These are phyloP conservation scores for Eilema sororculum DNA, from an alignment of 2,888 invertebrate species.

Conservation along the genomic window DNA sequence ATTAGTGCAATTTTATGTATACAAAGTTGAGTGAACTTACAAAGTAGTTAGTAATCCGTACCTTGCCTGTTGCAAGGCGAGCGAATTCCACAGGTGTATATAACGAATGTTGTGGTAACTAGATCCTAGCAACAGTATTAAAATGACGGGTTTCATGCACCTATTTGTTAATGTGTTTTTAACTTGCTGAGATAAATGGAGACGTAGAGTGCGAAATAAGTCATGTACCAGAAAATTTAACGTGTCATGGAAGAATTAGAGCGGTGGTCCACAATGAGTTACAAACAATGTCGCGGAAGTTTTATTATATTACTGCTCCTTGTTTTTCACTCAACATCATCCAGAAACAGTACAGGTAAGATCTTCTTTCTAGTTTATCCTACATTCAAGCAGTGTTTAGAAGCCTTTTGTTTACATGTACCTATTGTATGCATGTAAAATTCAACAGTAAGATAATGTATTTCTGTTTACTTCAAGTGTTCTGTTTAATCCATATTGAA, in stretches of 20 bases:
- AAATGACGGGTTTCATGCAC: slow-evolving; percentile 43
- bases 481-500: neutral
- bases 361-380: slow-evolving; percentile 4
- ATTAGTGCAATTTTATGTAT: slow-evolving; percentile 50
- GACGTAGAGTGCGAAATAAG: slow-evolving; percentile 41
- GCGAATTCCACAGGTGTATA: slow-evolving; percentile 80
- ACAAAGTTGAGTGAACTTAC: slow-evolving; percentile 84
- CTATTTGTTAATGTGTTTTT: slow-evolving; percentile 26
- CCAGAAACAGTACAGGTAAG: slow-evolving; percentile 75
- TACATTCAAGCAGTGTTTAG: neutral
- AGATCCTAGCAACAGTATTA: slow-evolving; percentile 79
- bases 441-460: neutral
- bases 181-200: slow-evolving; percentile 43
- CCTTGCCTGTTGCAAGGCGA: slow-evolving; percentile 67
- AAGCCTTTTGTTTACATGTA: slow-evolving; percentile 1
- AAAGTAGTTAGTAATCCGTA: slow-evolving; percentile 58
- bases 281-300: slow-evolving; percentile 61
- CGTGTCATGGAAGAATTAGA: slow-evolving; percentile 83
- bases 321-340: slow-evolving; percentile 49
- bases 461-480: neutral
- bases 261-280: slow-evolving; percentile 78
- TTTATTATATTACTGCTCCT: slow-evolving; percentile 59
- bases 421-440: neutral
- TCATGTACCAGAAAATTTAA: slow-evolving; percentile 42
- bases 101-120: slow-evolving; percentile 79